phyloP scores from a whole-genome alignment of 2,888 invertebrate genomes.

The Hoplodrina ambigua region DNA sequence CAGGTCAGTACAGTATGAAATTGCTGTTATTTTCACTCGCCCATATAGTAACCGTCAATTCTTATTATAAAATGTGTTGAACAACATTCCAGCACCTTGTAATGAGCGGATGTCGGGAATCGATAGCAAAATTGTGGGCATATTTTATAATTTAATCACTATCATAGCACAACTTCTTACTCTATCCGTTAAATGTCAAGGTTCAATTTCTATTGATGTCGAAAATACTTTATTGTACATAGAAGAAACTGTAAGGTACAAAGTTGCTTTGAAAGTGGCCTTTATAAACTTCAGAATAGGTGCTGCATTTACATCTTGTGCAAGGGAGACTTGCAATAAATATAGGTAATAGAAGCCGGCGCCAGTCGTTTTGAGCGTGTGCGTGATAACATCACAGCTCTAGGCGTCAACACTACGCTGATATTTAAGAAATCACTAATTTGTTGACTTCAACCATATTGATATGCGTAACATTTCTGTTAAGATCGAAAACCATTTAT shows the following conservation, averaged over 20 bases:
- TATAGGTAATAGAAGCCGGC: constrained; percentile 83
- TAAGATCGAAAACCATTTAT: constrained; percentile 46
- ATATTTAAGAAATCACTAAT: constrained; percentile 77
- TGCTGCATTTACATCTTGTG: constrained; percentile 80
- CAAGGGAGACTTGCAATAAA: constrained; percentile 75
- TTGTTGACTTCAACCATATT: constrained; percentile 58
- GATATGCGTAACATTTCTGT: constrained; percentile 51
- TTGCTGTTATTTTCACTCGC: constrained; percentile 75
- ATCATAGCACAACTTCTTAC: constrained; percentile 60
- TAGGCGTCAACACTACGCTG: constrained; percentile 77
- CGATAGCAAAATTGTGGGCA: constrained; percentile 87
- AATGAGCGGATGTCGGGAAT: constrained; percentile 88
- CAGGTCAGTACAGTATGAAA: constrained; percentile 62
- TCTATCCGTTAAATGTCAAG: constrained; percentile 65
- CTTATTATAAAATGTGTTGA: constrained; percentile 84
- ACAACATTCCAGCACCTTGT: constrained; percentile 88
- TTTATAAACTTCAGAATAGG: constrained; percentile 78
- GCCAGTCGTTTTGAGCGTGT: constrained; percentile 81
- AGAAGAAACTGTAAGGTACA: constrained; percentile 74
- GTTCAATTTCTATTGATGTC: constrained; percentile 65
- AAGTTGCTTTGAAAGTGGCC: constrained; percentile 77
- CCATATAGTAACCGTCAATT: constrained; percentile 76
- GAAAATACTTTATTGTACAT: constrained; percentile 67
- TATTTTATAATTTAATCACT: constrained; percentile 80
- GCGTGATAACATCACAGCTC: constrained; percentile 83